phyloP scores from a whole-genome alignment of 2,797 vertebrate species.

The Premnoplex brunnescens region DNA sequence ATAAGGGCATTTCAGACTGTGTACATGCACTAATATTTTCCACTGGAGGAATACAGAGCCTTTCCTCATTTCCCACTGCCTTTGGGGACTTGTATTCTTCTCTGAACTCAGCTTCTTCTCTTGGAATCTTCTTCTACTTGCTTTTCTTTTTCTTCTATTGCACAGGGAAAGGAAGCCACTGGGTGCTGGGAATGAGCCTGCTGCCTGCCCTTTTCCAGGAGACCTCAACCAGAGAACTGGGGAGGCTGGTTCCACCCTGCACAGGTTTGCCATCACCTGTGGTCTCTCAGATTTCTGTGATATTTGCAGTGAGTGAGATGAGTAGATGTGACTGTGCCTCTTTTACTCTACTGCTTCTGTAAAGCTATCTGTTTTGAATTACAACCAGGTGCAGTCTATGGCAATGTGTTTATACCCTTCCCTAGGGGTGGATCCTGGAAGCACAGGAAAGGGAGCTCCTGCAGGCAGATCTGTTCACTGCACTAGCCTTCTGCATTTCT shows the following conservation, averaged over 20 bases:
- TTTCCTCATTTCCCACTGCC: not conserved
- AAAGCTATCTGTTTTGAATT: not conserved
- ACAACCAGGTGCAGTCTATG: not conserved
- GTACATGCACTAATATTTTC: slow-evolving; percentile 30
- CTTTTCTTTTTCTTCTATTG: not conserved
- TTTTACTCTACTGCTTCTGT: not conserved
- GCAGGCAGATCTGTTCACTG: not conserved
- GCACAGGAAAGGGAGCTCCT: not conserved
- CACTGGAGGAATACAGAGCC: slow-evolving; percentile 4
- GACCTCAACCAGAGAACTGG: rapidly evolving
- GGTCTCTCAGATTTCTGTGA: not conserved
- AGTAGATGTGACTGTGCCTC: not conserved
- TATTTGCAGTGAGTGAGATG: not conserved
- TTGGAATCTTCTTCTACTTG: not conserved
- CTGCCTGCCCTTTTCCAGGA: not conserved
- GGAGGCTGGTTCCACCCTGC: rapidly evolving
- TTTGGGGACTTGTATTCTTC: not conserved
- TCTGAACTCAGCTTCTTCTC: not conserved
- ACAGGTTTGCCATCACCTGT: not conserved
- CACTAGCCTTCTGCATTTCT: not conserved
- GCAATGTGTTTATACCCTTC: not conserved
- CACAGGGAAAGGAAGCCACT: not conserved
- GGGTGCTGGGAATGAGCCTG: not conserved
- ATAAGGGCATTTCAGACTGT: not conserved
- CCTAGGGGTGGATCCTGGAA: not conserved